These are phyloP conservation scores for Patella vulgata DNA, from an alignment of 1,140 invertebrate species.

Conservation along the genomic window DNA sequence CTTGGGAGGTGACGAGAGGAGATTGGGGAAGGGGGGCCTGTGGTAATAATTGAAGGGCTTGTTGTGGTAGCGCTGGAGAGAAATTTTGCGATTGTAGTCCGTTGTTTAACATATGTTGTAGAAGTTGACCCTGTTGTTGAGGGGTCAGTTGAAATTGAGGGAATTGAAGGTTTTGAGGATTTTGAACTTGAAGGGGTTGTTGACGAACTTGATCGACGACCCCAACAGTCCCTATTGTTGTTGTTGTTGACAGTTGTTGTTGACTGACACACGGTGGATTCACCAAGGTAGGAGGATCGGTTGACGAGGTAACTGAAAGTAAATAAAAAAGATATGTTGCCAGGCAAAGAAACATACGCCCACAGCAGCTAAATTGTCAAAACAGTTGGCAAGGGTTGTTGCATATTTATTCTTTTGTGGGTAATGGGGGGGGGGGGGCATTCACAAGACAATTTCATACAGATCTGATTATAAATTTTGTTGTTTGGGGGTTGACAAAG, in stretches of 20 bases:
- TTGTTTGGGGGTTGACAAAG: no score
- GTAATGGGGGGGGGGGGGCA: no score
- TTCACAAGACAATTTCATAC: no score
- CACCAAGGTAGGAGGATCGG: no score
- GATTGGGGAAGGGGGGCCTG: conserved; percentile 13
- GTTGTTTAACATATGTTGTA: conserved; percentile 58
- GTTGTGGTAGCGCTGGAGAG: conserved; percentile 23
- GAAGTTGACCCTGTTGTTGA: conserved; percentile 66
- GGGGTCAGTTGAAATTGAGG: conserved; percentile 44
- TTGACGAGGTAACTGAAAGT: no score
- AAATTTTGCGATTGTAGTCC: conserved; percentile 39
- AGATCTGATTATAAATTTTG: no score
- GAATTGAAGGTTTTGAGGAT: conserved; percentile 31
- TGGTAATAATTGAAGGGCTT: conserved; percentile 28
- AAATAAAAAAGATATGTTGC: no score
- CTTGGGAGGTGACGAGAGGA: not conserved
- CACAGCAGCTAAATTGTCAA: no score
- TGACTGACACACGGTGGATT: conserved; percentile 23
- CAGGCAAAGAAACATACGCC: no score
- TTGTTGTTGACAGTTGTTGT: conserved; percentile 44
- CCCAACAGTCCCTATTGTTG: conserved; percentile 27
- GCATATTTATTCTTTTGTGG: no score
- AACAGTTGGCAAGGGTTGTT: no score
- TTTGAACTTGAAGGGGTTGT: conserved; percentile 36
- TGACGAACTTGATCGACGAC: conserved; percentile 27